Conservation (phyloP, 2,113 vertebrate genomes). For the Scortum barcoo region DNA sequence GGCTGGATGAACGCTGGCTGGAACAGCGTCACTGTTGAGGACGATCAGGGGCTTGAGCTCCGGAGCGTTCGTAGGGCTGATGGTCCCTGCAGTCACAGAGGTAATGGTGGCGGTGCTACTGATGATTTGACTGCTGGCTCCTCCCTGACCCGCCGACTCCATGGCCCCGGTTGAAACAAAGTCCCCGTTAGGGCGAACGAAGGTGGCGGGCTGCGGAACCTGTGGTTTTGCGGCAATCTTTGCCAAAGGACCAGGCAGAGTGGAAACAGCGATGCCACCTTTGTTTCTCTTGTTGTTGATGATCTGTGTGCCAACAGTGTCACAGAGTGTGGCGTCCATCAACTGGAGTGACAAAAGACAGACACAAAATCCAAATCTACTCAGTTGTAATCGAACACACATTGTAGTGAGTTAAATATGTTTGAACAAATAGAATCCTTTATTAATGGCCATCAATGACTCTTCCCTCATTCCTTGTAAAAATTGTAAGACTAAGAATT, state of each 20-base stretch:
- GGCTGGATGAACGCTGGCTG: slow-evolving; percentile 62
- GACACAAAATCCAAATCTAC: not conserved
- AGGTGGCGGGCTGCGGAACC: slow-evolving; percentile 46
- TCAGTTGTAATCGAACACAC: too few species aligned
- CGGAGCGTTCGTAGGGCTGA: slow-evolving; percentile 37
- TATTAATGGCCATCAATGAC: too few species aligned
- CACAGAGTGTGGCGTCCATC: slow-evolving; percentile 84
- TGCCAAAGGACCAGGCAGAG: slow-evolving; percentile 64
- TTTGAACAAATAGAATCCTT: too few species aligned
- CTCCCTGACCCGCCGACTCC: slow-evolving; percentile 41
- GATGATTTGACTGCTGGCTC: slow-evolving; percentile 29
- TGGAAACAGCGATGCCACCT: slow-evolving; percentile 33
- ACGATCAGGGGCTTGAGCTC: slow-evolving; percentile 77
- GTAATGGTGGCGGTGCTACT: slow-evolving; percentile 36
- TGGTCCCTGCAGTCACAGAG: slow-evolving; percentile 31
- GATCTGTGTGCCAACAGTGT: slow-evolving; percentile 78
- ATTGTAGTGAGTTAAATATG: too few species aligned
- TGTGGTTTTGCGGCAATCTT: slow-evolving; percentile 69
- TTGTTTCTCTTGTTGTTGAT: slow-evolving; percentile 66
- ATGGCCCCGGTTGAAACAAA: slow-evolving; percentile 16
- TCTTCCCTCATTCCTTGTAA: too few species aligned
- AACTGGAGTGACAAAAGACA: slow-evolving; percentile 62
- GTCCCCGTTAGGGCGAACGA: slow-evolving; percentile 57
- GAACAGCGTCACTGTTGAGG: slow-evolving; percentile 69
- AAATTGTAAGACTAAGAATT: too few species aligned